Evolutionary conservation across 2,888 invertebrate species (phyloP), one percentile per base, ranked within the genome.

Genomic region (Rhagophthalmus giganteus): DNA sequence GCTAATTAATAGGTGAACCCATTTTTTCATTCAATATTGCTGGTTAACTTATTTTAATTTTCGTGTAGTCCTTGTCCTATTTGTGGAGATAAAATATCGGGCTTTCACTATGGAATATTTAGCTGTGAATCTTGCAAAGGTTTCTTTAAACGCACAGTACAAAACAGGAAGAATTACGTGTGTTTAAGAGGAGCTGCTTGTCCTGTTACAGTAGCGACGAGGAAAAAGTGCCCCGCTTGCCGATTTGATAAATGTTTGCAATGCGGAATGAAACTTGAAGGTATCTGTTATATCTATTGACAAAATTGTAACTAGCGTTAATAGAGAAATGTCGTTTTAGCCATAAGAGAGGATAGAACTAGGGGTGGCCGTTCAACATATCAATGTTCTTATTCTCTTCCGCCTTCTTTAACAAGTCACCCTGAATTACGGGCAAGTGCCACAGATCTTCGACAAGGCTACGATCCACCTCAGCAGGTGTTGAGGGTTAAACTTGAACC

Each of bases 101-200:
- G 97, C 15, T 97, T 96, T 77, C 97, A 97, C 76, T 97, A 97
- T 75, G 97, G 97, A 7, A 96, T 96, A 65, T 96, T 95, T 78
- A 95, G 94, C 7, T 97, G 97, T 77, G 97, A 97, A 73, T 94
- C 94, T 11, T 97, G 97, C 76, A 97, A 97, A 76, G 96, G 96
- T 1, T 97, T 97, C 79, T 97, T 97, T 79, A 97, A 97, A 76
- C 81, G 97, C 54, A 97, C 96, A 11, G 96, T 97, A n/a, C 97
- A 97, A 78, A 97, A 97, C 74, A 85, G 95, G 62, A 97, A 97
- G 79, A 93, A 94, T 73, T 97, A 96, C 76, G 91, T 94, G 68
- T 97, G 97, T 72, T 79, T 90, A 34, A 80, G 94, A 14, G 94
- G 94, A 1, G 92, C 92, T 0, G 87, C 86, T 62, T 97, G 97